Evolutionary conservation across 2,888 invertebrate genomes (phyloP), one percentile per base, ranked within the genome.

Genomic region (Drosophila anceps): DNA sequence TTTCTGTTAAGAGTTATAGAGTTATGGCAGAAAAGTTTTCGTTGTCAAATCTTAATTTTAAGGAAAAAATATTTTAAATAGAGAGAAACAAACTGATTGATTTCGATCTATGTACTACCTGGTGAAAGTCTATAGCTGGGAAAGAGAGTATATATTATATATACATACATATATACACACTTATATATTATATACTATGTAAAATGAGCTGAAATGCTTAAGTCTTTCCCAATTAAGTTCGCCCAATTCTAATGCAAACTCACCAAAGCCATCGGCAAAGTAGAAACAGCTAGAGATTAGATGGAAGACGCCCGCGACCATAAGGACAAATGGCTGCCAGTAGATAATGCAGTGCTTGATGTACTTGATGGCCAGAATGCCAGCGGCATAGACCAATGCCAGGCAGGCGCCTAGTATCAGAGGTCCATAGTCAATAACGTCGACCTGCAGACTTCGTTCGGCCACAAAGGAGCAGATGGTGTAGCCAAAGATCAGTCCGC

Each of bases 241-340:
- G 4, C 41, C 5, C 44, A 44, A 24, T 24, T 44, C 0, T 9
- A 46, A 10, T 24, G 1, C 0, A 8, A 18, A 80, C 92, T 91
- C 69, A 92, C 92, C 92, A 60, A 84, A 80, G 27, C 88, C 85
- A 69, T 91, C 82, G 46, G 85, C 91, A 77, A 92, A 92, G 73
- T 91, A 92, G 67, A 92, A 92, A 41, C 91, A 89, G 61, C 92
- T 91, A n/a, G 89, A 90, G 13, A 92, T 67, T 24, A 92, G 72
- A 87, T 91, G 83, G 57, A 91, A 87, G 5, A 64, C 72, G 5
- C 73, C 88, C 0, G 90, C 90, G 5, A 54, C 70, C 5, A 92
- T 35, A 0, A 92, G 71, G 29, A 92, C 59, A 27, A 87, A 64
- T 5, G 90, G 82, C 54, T 92, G 92, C 89, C 91, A 92, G 67